Evolutionary conservation across 2,888 invertebrate genomes (phyloP), one percentile per base, ranked within the genome.

Genomic region (Lathronympha strigana): DNA sequence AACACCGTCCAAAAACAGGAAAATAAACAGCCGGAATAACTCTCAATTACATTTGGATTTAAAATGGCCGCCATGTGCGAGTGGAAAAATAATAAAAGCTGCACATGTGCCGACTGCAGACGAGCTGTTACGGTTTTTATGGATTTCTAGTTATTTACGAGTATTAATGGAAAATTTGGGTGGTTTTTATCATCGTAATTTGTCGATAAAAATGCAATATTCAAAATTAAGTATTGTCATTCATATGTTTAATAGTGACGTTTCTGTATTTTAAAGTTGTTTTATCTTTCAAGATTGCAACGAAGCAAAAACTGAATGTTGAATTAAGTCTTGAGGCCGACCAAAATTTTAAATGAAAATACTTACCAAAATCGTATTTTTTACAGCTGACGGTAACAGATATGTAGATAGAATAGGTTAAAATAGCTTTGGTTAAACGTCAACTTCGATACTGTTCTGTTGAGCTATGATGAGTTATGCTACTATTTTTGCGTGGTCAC

Each of bases 41-140:
- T 81, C 80, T 76, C 79, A 81, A 81, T 82, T 83, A 82, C 69
- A 77, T 70, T 70, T 72, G 79, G 80, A 79, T 80, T 78, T 77
- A 77, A 76, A 57, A 75, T 69, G 73, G 72, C 72, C 67, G 70
- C 73, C 74, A 76, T 28, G 43, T 31, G 31, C 15, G 17, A 45
- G 31, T 57, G 60, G 49, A 49, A 50, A 60, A 38, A 38, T 11
- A 50, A 60, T 47, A 60, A 49, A 60, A 33, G 5, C 49, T 31
- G 36, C 47, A 50, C 50, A 60, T 15, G 45, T 60, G 50, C 50
- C 23, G 60, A 49, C 21, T 61, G 60, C 47, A 36, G 50, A 40
- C 17, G 50, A 23, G 47, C 8, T 38, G 25, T 61, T 49, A 61
- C 19, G 38, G 49, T 47, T 61, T 61, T 61, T 61, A 50, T 36